A percentile compares a stretch with the other conserved stretches of the same genome.
Evolutionary conservation across 2,797 vertebrate genomes (phyloP).

Genomic region (Mycteria americana): DNA sequence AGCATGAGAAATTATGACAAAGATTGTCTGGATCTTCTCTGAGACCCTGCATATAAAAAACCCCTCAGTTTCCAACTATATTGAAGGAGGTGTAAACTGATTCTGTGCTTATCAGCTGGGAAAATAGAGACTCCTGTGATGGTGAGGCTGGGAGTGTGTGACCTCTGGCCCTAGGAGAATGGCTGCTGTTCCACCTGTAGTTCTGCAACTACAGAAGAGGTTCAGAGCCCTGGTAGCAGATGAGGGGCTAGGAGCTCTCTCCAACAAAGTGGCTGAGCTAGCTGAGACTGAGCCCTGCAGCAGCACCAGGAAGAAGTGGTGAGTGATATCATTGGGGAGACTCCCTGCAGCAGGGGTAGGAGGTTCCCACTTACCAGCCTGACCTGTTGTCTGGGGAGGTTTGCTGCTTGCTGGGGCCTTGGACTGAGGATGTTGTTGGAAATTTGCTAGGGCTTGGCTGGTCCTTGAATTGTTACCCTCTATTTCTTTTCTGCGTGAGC

Average conservation of each 20-base stretch:
- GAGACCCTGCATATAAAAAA: not conserved
- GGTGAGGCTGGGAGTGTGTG: not conserved
- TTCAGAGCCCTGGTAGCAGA: not conserved
- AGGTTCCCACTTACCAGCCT: not conserved
- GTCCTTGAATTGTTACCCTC: not conserved
- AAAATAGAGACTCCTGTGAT: not conserved
- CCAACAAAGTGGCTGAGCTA: not conserved
- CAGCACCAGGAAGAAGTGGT: not conserved
- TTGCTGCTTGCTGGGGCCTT: not conserved
- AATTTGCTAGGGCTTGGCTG: not conserved
- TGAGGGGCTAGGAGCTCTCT: not conserved
- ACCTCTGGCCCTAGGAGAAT: not conserved
- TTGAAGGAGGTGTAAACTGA: not conserved
- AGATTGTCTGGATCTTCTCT: not conserved
- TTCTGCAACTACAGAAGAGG: not conserved
- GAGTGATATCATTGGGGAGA: not conserved
- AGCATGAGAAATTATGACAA: not conserved
- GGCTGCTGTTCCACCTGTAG: not conserved
- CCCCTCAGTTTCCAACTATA: not conserved
- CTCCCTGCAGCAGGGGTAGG: not conserved
- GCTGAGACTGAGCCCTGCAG: not conserved
- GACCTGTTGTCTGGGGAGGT: not conserved
- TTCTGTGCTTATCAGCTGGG: not conserved
- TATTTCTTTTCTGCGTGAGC: not conserved
- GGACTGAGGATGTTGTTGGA: too few species aligned